A percentile compares a stretch with the other conserved stretches of the same genome.
Conservation (phyloP, 2,888 invertebrate genomes). For the Hydrotaea diabolus region DNA sequence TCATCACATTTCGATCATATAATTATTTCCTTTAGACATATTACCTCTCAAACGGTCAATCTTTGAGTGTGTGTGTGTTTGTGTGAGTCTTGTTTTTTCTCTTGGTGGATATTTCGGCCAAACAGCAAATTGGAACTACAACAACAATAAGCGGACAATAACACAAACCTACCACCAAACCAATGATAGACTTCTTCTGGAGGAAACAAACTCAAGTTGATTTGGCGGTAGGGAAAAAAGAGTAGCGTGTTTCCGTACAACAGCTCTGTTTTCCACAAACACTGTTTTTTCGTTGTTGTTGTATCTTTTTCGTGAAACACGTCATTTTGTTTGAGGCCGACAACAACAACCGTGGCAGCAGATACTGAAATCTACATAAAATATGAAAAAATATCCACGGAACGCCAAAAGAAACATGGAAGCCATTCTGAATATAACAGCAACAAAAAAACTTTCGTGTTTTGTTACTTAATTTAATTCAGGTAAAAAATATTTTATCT, state of each 20-base stretch:
- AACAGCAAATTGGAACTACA: conserved; percentile 62
- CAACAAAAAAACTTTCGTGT: conserved; percentile 70
- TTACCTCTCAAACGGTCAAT: conserved; percentile 28
- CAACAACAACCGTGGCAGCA: conserved; percentile 52
- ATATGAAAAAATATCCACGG: conserved; percentile 40
- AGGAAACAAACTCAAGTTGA: conserved; percentile 25
- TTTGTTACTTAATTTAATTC: conserved; percentile 78
- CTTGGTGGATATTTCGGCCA: conserved; percentile 3
- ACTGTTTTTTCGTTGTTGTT: conserved; percentile 27
- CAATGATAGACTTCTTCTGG: conserved; percentile 57
- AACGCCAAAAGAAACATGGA: conserved; percentile 43
- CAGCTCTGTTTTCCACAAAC: conserved; percentile 31
- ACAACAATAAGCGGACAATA: too few relatives aligned
- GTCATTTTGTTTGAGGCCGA: conserved; percentile 64
- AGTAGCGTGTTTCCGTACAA: conserved; percentile 73
- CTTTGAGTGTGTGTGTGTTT: not conserved
- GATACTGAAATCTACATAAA: conserved; percentile 41
- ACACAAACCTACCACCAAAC: conserved; percentile 50
- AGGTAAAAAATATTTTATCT: conserved; percentile 73
- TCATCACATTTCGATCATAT: conserved; percentile 69
- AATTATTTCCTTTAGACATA: conserved; percentile 78
- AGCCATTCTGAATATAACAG: conserved; percentile 53
- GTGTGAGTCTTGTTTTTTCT: not conserved
- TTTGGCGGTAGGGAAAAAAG: conserved; percentile 46
- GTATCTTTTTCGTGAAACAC: conserved; percentile 67